Evolutionary conservation across 2,113 vertebrate species (phyloP), one percentile per base, ranked within the genome.

Genomic region (Aptenodytes forsteri): DNA sequence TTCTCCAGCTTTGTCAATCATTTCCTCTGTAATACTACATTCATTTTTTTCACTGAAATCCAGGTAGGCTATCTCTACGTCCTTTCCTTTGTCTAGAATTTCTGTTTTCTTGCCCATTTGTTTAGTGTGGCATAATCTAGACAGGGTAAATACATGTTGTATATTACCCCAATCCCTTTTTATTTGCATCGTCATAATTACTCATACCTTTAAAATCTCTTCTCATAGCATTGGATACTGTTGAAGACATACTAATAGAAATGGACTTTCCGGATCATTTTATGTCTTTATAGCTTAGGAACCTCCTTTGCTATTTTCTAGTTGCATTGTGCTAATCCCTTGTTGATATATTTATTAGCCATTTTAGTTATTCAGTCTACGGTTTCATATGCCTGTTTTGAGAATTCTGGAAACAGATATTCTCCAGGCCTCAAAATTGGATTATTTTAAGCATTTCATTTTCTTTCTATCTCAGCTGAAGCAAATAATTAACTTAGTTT

Each of bases 391-490:
- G 36, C 14, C 59, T 91, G 34, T 89, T 87, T 91, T 66, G 38
- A 89, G 50, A 87, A 66, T 58, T 93, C 64, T 94, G 65, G 72
- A 82, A 89, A 58, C 2, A 66, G 38, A 89, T 78, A 56, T 72
- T 91, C 26, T 94, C 49, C 40, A 84, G 54, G 8, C 30, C 50
- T 66, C 1, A 0, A 83, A 93, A 93, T 0, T 36, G 11, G 36
- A 84, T 89, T 97, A 81, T 94, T 73, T 94, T 76, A 95, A 75
- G 55, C 22, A 46, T 81, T 91, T 89, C 0, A 26, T 87, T 84
- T 94, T 81, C 40, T 94, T 94, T 87, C 58, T 87, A 46, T 87
- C 64, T 87, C 77, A 89, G 58, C 25, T 82, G 73, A 93, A 96
- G 77, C 59, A 94, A 89, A 89, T 73, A 89, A 95, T 87, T 89